These are phyloP conservation scores for Hipparchia semele DNA, from an alignment of 2,888 invertebrate species.

Conservation along the genomic window DNA sequence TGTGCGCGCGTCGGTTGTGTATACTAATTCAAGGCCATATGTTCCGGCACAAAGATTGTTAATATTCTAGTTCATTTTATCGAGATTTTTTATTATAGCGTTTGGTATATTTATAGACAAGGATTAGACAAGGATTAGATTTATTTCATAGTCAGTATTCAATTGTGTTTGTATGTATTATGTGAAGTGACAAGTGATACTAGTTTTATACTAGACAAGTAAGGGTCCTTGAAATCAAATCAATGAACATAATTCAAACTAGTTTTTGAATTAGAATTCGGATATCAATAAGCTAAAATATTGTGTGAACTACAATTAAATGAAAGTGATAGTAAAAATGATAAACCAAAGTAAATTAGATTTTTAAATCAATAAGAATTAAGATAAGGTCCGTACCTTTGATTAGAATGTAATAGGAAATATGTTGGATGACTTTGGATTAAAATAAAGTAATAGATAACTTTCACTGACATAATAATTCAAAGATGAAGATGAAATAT, in stretches of 20 bases:
- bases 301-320: too few relatives aligned
- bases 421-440: neutral
- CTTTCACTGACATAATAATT: neutral
- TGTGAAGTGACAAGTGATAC: neutral
- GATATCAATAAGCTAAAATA: too few relatives aligned
- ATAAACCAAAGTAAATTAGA: too few relatives aligned
- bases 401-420: neutral
- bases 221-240: neutral
- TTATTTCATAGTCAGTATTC: too few relatives aligned
- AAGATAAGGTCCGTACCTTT: neutral
- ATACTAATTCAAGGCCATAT: neutral
- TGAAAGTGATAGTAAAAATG: too few relatives aligned
- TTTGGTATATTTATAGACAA: neutral
- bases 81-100: neutral
- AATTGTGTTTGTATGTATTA: too few relatives aligned
- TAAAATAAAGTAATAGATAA: neutral
- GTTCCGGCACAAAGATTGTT: neutral
- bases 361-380: neutral
- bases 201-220: neutral
- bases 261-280: too few relatives aligned
- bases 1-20: slow-evolving; percentile 7
- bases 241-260: neutral
- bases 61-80: neutral
- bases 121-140: neutral
- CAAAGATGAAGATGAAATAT: slow-evolving; percentile 49